Evolutionary conservation across 2,113 vertebrate genomes (phyloP), one percentile per base, ranked within the genome.

Genomic region (Diglossa brunneiventris): DNA sequence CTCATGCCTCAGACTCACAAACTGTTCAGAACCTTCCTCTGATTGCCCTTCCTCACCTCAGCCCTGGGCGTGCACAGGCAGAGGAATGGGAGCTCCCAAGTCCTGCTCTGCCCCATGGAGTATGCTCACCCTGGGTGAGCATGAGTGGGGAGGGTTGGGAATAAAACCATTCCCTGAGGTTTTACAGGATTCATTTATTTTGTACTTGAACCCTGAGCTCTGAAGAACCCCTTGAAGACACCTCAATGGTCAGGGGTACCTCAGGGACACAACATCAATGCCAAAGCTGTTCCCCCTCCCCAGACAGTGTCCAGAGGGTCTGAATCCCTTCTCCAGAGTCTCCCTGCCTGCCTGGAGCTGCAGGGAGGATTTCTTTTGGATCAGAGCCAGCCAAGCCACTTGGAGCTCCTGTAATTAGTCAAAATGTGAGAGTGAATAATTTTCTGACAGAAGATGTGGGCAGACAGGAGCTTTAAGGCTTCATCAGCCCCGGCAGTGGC

Each of bases 391-490:
- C 62, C 33, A 44, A 63, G 76, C 76, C 76, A 7, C 50, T 85
- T 72, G 16, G 53, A 92, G 44, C 83, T 37, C 42, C 76, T 53
- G n/a, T 10, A 70, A 87, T 95, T 90, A 73, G 56, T 89, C 66
- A 79, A 24, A 64, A 61, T 41, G 35, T 9, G 35, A 64, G 76
- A 62, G 77, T 82, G 87, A 92, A 39, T 84, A 76, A 81, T 94
- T 59, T 69, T 22, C 64, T 79, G 62, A 39, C 69, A 75, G 62
- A 82, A 49, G 69, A 41, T 17, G 44, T 52, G 74, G 92, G 84
- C 90, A 91, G 95, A 11, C 23, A 27, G 61, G 67, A 53, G 64
- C 35, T 89, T 82, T 11, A 92, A 91, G 82, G 77, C 93, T 96
- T 95, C 87, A 87, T 91, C 90, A 94, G 67, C 21, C 61, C 56